Conservation (phyloP, 2,113 vertebrate genomes). For the Muntiacus muntjak region DNA sequence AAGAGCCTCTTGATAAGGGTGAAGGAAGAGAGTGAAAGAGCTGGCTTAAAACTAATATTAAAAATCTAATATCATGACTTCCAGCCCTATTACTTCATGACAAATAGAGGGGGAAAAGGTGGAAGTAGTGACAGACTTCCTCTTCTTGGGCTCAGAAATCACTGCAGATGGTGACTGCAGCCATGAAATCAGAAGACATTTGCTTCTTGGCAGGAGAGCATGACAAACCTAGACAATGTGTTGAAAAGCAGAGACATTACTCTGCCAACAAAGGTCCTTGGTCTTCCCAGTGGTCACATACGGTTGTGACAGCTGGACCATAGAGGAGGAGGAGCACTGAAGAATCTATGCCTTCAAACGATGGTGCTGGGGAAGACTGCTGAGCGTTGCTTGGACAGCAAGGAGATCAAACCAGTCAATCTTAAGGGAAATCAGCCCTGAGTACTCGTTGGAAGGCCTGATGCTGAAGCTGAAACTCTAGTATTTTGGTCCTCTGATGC, state of each 20-base stretch:
- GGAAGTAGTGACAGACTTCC: neutral
- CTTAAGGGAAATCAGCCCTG: neutral
- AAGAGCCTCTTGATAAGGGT: neutral
- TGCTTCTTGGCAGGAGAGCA: neutral
- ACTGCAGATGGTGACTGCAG: neutral
- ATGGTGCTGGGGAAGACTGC: neutral
- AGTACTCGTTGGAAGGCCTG: neutral
- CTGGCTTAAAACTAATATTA: neutral
- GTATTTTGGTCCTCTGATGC: neutral
- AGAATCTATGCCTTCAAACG: neutral
- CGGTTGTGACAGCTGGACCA: neutral
- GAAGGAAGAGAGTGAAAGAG: neutral
- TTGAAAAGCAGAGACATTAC: neutral
- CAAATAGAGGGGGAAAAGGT: neutral
- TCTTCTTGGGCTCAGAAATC: neutral
- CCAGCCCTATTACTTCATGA: neutral
- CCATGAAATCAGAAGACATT: neutral
- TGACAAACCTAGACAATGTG: neutral
- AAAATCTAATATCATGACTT: neutral
- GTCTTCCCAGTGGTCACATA: neutral
- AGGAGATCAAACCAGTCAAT: neutral
- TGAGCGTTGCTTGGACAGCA: neutral
- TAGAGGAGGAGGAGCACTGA: neutral
- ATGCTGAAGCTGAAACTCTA: neutral
- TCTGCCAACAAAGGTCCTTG: neutral